Evolutionary conservation across 2,888 invertebrate genomes (phyloP), one percentile per base, ranked within the genome.

Genomic region (Sarcophaga subvicina): DNA sequence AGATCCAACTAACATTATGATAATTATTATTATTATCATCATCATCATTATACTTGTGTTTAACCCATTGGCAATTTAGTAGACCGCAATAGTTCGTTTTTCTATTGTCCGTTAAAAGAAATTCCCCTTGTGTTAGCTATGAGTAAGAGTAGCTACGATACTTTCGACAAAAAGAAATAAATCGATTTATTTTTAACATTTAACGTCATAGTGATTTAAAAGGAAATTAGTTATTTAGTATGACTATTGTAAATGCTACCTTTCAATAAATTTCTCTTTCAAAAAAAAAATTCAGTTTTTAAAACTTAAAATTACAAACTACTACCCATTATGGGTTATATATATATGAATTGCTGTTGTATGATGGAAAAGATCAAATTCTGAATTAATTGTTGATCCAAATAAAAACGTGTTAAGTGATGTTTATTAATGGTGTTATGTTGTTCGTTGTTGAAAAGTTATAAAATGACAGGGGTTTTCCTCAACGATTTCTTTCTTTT

Each of bases 11-110:
- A 69, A 60, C 64, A 78, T 62, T 66, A 66, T n/a, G 37, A 59
- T 76, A 22, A 81, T 70, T 60, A 81, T 76, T 64, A 60, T 84
- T 81, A 59, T 81, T 59, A 78, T 64, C 69, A 22, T 22, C 22
- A 54, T 64, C 37, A 14, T 76, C 69, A 73, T 49, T 62, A 62
- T 81, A 45, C 47, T 12, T 69, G 17, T 45, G n/a, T 69, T 79
- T 83, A 80, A 80, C 75, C 79, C 75, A 73, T 73, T 75, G 37
- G 6, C 37, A 37, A 22, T 22, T 3, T 22, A 14, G 6, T 45
- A 27, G n/a, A 25, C 17, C 25, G 2, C 59, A 71, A 37, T 27
- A 22, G 22, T 3, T 49, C 5, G 45, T 17, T 59, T 6, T 12
- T 25, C 6, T 37, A 37, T 37, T 37, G 37, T 10, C 8, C 2